Percentiles rank a stretch among this genome's conserved stretches.
phyloP scores from a whole-genome alignment of 2,888 invertebrate species.

The Cyaniris semiargus region DNA sequence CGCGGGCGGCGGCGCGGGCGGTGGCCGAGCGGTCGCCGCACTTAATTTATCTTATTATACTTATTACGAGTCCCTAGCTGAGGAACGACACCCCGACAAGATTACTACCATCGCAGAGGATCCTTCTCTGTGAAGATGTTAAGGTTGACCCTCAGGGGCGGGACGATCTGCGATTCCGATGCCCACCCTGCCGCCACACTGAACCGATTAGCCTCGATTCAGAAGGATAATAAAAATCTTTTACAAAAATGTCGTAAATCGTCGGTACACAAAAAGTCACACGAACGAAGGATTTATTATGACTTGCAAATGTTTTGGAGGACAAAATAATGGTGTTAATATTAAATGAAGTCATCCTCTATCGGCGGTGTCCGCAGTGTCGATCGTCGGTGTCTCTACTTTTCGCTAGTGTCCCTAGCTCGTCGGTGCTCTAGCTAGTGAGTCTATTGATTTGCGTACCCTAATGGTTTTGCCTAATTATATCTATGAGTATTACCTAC shows the following conservation, averaged over 20 bases:
- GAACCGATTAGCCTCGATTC: background rate
- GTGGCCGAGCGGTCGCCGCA: background rate
- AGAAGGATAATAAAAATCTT: too few relatives aligned
- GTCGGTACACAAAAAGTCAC: too few relatives aligned
- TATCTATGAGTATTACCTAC: background rate
- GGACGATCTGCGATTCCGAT: background rate
- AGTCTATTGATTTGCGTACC: background rate
- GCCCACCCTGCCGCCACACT: background rate
- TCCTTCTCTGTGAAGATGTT: background rate
- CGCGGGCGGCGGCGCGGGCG: background rate
- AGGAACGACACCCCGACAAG: background rate
- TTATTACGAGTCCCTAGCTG: background rate
- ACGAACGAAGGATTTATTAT: background rate
- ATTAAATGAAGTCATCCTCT: too few relatives aligned
- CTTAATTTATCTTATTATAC: background rate
- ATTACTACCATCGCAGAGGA: background rate
- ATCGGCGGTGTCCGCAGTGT: background rate
- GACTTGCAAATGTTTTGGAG: background rate
- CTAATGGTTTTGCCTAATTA: background rate
- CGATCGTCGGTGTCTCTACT: too few relatives aligned
- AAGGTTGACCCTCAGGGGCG: too few relatives aligned
- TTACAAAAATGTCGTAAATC: too few relatives aligned
- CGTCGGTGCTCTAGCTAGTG: too few relatives aligned
- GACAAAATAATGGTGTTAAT: too few relatives aligned
- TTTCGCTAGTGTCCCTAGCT: too few relatives aligned